A percentile compares a stretch with the other conserved stretches of the same genome.
These are phyloP conservation scores for Eumeta japonica DNA, from an alignment of 1,140 invertebrate genomes.

Conservation along the genomic window DNA sequence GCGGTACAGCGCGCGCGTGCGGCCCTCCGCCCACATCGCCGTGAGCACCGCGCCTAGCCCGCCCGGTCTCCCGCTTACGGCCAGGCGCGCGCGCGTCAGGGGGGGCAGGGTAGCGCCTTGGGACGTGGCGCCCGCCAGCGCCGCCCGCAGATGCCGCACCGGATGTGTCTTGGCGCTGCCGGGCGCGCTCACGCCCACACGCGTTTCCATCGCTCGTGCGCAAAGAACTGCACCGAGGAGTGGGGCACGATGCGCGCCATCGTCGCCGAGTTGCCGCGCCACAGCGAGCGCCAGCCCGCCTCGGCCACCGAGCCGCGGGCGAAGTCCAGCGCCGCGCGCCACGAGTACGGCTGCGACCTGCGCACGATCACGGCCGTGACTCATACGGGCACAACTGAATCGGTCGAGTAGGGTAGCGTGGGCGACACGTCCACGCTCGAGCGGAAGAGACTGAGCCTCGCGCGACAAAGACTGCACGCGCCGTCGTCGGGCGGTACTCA, in stretches of 20 bases:
- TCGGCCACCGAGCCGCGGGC: slow-evolving; percentile 67
- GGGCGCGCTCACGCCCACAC: slow-evolving; percentile 70
- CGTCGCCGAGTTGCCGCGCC: slow-evolving; percentile 97
- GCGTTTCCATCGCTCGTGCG: slow-evolving; percentile 94
- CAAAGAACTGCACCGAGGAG: slow-evolving; percentile 94
- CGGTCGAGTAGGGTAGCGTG: no score
- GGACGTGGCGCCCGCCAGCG: slow-evolving; percentile 91
- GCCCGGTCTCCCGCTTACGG: slow-evolving; percentile 81
- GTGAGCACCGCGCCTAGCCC: slow-evolving; percentile 74
- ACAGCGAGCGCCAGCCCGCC: slow-evolving; percentile 82
- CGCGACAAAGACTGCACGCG: no score
- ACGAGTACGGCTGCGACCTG: slow-evolving; percentile 83
- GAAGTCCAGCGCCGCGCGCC: slow-evolving; percentile 76
- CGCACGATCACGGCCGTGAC: no score
- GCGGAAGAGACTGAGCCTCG: no score
- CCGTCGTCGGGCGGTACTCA: no score
- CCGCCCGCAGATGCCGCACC: slow-evolving; percentile 73
- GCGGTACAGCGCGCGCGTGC: slow-evolving; percentile 73
- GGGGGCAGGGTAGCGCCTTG: slow-evolving; percentile 93
- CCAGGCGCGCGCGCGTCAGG: slow-evolving; percentile 94
- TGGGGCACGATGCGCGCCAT: slow-evolving; percentile 96
- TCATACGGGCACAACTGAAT: no score
- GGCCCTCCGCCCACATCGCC: slow-evolving; percentile 81
- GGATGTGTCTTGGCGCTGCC: slow-evolving; percentile 60
- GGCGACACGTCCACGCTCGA: no score